These are phyloP conservation scores for Lasiommata megera DNA, from an alignment of 2,888 invertebrate genomes.

Conservation along the genomic window DNA sequence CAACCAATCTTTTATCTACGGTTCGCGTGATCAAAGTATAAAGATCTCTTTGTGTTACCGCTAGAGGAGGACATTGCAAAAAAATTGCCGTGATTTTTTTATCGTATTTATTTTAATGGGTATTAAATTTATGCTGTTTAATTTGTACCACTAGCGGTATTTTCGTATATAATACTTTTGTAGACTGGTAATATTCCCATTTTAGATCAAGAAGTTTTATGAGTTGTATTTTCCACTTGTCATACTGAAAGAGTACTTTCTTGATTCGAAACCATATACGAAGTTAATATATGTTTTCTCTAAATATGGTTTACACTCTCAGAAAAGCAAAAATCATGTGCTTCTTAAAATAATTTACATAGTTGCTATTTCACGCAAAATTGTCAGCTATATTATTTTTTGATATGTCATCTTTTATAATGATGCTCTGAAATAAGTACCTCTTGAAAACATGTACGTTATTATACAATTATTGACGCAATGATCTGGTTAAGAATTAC, in stretches of 20 bases:
- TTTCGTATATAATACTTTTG: too few relatives aligned
- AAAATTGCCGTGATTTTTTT: conserved; percentile 36
- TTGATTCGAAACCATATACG: neutral
- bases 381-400: neutral
- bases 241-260: neutral
- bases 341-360: neutral
- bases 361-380: conserved; percentile 3
- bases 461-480: too few relatives aligned
- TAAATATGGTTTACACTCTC: conserved; percentile 2
- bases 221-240: neutral
- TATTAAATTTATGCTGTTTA: neutral
- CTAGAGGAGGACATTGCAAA: conserved; percentile 36
- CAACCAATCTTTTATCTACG: conserved; percentile 23
- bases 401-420: neutral
- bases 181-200: too few relatives aligned
- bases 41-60: conserved; percentile 31
- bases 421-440: neutral
- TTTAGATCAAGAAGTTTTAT: too few relatives aligned
- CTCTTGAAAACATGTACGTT: too few relatives aligned
- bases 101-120: conserved; percentile 1
- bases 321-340: neutral
- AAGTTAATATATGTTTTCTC: neutral
- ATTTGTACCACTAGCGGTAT: too few relatives aligned
- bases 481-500: too few relatives aligned
- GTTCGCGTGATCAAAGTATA: conserved; percentile 30